Percentiles rank a stretch among this genome's conserved stretches.
These are phyloP conservation scores for Invenusta paracnida DNA, from an alignment of 2,888 invertebrate species.

Conservation along the genomic window DNA sequence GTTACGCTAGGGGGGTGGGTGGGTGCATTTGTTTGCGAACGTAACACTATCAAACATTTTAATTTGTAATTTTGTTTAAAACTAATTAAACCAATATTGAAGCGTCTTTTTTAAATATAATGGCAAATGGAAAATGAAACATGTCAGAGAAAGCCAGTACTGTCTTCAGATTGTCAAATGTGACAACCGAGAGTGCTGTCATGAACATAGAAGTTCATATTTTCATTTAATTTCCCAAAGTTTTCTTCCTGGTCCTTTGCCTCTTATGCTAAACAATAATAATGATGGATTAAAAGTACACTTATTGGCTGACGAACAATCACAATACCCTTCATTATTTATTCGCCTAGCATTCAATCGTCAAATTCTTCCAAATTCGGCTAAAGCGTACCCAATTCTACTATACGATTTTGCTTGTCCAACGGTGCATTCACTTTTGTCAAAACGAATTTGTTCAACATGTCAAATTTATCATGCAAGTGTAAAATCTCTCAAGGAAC, in stretches of 20 bases:
- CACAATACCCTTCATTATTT: constrained; percentile 17
- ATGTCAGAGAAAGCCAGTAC: constrained; percentile 43
- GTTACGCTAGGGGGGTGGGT: too few species aligned
- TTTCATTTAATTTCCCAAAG: constrained; percentile 6
- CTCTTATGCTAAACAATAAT: constrained; percentile 2
- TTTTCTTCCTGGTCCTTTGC: constrained; percentile 11
- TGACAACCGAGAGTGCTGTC: constrained; percentile 38
- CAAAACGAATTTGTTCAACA: neutral
- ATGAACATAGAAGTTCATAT: constrained; percentile 35
- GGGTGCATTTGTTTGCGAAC: too few species aligned
- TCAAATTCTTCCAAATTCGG: constrained; percentile 2
- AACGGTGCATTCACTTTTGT: neutral
- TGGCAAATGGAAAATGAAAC: constrained; percentile 34
- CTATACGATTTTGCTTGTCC: constrained; percentile 32
- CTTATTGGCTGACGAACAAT: constrained; percentile 6
- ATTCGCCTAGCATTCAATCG: constrained; percentile 15
- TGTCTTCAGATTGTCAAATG: constrained; percentile 44
- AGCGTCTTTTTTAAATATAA: too few species aligned
- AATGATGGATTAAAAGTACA: constrained; percentile 10
- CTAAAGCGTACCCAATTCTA: neutral
- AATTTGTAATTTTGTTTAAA: too few species aligned
- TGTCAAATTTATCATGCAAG: constrained; percentile 7
- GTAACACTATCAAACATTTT: too few species aligned
- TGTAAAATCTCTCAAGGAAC: constrained; percentile 5
- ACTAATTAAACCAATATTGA: too few species aligned